Conservation (phyloP, 2,888 invertebrate species). For the Xylocampa areola region DNA sequence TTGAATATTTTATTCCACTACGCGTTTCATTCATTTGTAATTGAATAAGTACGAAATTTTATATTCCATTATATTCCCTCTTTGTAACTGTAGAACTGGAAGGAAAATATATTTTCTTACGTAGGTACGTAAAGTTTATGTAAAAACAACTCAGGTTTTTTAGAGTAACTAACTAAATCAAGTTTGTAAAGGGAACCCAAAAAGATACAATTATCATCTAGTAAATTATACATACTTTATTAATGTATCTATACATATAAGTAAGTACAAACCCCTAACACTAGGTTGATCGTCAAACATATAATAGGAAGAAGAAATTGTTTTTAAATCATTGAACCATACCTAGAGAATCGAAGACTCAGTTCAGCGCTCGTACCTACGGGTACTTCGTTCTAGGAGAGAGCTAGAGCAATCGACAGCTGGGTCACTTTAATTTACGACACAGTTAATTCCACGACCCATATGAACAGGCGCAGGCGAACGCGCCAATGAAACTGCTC, state of each 20-base stretch:
- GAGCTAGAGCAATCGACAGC: conserved; percentile 32
- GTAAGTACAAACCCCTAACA: too few species aligned
- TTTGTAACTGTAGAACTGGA: conserved; percentile 9
- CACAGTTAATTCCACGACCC: conserved; percentile 32
- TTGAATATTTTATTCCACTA: conserved; percentile 14
- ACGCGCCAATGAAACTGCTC: conserved; percentile 37
- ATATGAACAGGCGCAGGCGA: conserved; percentile 40
- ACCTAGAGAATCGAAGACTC: too few species aligned
- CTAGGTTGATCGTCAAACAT: too few species aligned
- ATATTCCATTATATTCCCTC: conserved; percentile 13
- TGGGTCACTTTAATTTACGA: conserved; percentile 44
- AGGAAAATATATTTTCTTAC: conserved; percentile 13
- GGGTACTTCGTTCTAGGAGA: conserved; percentile 9
- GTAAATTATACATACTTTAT: too few species aligned
- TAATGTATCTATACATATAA: too few species aligned
- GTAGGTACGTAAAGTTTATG: conserved; percentile 5
- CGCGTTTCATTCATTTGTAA: conserved; percentile 24
- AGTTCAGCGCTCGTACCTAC: too few species aligned
- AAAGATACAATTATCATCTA: conserved; percentile 13
- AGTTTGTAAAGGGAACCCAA: conserved; percentile 25
- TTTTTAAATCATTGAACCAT: not conserved
- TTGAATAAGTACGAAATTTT: conserved; percentile 9
- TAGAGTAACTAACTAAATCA: conserved; percentile 20
- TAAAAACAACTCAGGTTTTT: too few species aligned
- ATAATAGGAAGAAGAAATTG: too few species aligned